Evolutionary conservation across 2,888 invertebrate species (phyloP), one percentile per base, ranked within the genome.

Genomic region (Marronus borbonicus): DNA sequence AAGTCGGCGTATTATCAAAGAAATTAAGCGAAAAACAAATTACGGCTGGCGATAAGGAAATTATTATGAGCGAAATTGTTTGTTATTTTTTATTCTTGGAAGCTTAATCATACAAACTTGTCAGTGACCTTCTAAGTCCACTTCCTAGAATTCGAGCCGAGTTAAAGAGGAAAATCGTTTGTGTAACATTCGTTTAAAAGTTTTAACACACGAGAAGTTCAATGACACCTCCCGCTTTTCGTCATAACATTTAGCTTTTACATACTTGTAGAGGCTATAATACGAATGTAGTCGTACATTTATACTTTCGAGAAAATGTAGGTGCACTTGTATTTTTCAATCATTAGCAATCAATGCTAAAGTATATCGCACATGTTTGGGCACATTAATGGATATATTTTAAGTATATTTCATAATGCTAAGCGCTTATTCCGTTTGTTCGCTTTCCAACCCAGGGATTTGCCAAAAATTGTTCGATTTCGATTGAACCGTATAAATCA

Each of bases 41-140:
- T 74, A 74, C 72, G 49, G 58, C 44, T 44, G 1, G 39, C 72
- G 72, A 74, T 74, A 74, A 74, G 72, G 60, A 74, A 44, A 74
- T 74, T 74, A 74, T 24, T 74, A 74, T 60, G 60, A 24, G 72
- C 72, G 10, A 74, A 74, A 74, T 74, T 74, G 72, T 74, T 74
- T 74, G 72, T 74, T 44, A 60, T 60, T 74, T 74, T 74, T 74
- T 74, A 74, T 74, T 74, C 72, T 24, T 74, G 49, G 72, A 74
- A 74, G 72, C 60, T 74, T 60, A 74, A 74, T 74, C 72, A 74
- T 60, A 17, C 17, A 74, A 74, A 49, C 72, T 74, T 74, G 72
- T 74, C 72, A 74, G 60, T 62, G 62, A 74, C 72, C 72, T 74
- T 74, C 72, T 72, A 74, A 74, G 28, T 24, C 49, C 49, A 62